phyloP scores from a whole-genome alignment of 2,797 vertebrate genomes.

The Gymnoscopelus braueri region DNA sequence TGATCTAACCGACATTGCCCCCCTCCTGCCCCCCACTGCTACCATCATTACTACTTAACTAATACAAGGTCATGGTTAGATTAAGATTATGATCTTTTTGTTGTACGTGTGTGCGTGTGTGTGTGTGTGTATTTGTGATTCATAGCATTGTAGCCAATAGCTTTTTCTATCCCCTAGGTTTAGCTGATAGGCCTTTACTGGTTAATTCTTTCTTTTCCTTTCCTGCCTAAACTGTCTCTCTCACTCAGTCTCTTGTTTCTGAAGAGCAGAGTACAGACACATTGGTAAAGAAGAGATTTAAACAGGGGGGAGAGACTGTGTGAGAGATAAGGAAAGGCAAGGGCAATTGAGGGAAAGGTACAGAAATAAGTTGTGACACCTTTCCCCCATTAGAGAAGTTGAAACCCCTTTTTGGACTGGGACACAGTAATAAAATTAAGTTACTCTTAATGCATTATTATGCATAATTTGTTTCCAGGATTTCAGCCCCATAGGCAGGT shows the following conservation, averaged over 20 bases:
- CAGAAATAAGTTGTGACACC: constrained; percentile 22
- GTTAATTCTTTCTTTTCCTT: constrained; percentile 28
- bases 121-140: constrained; percentile 68
- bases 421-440: constrained; percentile 28
- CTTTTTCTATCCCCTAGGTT: constrained; percentile 37
- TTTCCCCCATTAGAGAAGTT: constrained; percentile 27
- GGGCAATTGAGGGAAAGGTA: constrained; percentile 44
- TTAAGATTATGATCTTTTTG: constrained; percentile 54
- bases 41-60: constrained; percentile 59
- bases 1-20: constrained; percentile 50
- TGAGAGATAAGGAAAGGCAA: constrained; percentile 26
- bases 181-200: constrained; percentile 47
- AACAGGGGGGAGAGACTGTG: constrained; percentile 35
- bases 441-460: constrained; percentile 4
- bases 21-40: constrained; percentile 51
- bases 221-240: constrained; percentile 38
- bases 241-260: constrained; percentile 34
- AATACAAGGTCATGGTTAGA: constrained; percentile 60
- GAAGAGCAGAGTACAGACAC: constrained; percentile 23
- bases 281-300: constrained; percentile 6
- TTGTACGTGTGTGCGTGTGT: constrained; percentile 43
- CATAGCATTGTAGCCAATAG: constrained; percentile 59
- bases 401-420: constrained; percentile 29
- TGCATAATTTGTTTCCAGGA: constrained; percentile 25
- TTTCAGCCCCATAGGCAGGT: constrained; percentile 30